Base-by-base conservation (phyloP, 2,888 invertebrate species). In the Tachina lurida region DNA sequence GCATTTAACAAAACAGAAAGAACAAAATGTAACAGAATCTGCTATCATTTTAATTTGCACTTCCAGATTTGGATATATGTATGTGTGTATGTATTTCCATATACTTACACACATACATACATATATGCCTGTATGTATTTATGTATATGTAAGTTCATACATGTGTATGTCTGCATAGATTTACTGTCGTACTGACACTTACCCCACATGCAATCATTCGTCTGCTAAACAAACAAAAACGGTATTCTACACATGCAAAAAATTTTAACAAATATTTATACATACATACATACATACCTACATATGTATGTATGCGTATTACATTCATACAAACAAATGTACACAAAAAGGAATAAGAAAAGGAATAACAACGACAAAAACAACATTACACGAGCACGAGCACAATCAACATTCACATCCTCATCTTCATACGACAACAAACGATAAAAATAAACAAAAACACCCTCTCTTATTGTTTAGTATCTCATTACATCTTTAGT, bases 401-500 rank as follows among this genome's bases (percentile, higher is more conserved):
- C 10, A 56, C 39, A 22, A 45, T 22, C 19, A 47, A n/a, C 67
- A 67, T 49, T n/a, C 31, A 47, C 41, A 17, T 56, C 13, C 47
- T 31, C 31, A 19, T 31, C 49, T 10, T 19, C 73, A 54, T 22
- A 63, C 58, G 75, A 22, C 31, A 31, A 52, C 71, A 54, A 52
- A 63, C 65, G 45, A 76, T 39, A 68, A 68, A 31, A 60, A 54
- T 54, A 71, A 65, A 71, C 58, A 71, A 67, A 67, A 63, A 49
- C 71, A 74, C 77, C 68, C 81, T 45, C 49, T 82, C 68, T 43
- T 49, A 81, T 68, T 84, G 81, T 84, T 84, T 85, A 78, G 85
- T 82, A 70, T 85, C 84, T 78, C 81, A 85, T 85, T 85, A 81
- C 85, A 81, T 85, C 77, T 78, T 78, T 82, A 78, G 85, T 70